Conservation (phyloP, 2,888 invertebrate genomes). For the Melieria picta region DNA sequence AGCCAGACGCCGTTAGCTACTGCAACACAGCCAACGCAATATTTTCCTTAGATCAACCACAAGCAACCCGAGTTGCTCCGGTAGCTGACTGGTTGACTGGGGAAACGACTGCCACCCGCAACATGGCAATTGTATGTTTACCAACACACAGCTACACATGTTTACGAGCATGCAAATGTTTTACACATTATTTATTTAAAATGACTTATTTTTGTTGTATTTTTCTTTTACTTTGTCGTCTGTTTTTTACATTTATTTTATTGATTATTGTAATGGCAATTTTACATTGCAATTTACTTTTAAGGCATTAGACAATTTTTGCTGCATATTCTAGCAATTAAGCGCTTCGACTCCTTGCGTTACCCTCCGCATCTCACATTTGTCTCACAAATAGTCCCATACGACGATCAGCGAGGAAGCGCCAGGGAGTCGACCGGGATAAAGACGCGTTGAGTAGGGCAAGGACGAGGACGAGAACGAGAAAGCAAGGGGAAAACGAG, state of each 20-base stretch:
- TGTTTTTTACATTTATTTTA: constrained; percentile 47
- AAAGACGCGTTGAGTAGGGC: too few species aligned
- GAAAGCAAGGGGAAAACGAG: too few species aligned
- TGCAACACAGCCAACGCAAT: constrained; percentile 27
- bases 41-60: constrained; percentile 17
- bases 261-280: constrained; percentile 40
- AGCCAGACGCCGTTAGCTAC: constrained; percentile 40
- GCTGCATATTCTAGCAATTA: constrained; percentile 51
- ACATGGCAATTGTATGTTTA: too few species aligned
- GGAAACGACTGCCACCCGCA: too few species aligned
- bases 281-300: constrained; percentile 51
- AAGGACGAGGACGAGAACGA: too few species aligned
- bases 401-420: too few species aligned
- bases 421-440: too few species aligned
- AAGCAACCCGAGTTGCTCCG: too few species aligned
- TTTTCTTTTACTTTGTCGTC: constrained; percentile 38
- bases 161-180: not conserved
- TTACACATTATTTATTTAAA: not conserved
- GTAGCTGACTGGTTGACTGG: too few species aligned
- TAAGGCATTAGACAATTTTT: constrained; percentile 63
- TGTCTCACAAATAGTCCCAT: too few species aligned
- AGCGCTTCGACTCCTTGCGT: constrained; percentile 54
- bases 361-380: constrained; percentile 36
- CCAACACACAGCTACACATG: too few species aligned
- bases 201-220: constrained; percentile 1